Evolutionary conservation across 2,113 vertebrate species (phyloP).

Genomic region (Chaetops frenatus): DNA sequence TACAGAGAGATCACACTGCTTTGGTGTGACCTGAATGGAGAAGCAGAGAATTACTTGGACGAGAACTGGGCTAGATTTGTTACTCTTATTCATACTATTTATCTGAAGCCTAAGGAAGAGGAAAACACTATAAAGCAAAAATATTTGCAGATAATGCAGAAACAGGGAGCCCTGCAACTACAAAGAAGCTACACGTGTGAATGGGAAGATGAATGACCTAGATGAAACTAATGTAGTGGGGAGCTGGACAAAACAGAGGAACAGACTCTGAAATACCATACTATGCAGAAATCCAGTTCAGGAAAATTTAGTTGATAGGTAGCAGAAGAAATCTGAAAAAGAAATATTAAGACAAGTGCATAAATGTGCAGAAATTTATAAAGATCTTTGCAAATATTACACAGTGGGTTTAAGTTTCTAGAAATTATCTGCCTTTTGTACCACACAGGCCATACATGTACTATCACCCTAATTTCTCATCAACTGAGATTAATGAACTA

Average conservation of each 20-base stretch:
- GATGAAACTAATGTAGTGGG: slow-evolving; percentile 22
- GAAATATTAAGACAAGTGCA: not conserved
- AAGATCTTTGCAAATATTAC: slow-evolving; percentile 12
- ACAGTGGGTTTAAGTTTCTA: slow-evolving; percentile 19
- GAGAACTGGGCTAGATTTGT: not conserved
- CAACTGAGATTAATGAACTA: not conserved
- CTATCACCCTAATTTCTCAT: slow-evolving; percentile 24
- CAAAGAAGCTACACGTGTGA: not conserved
- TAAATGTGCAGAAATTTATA: not conserved
- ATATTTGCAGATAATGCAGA: slow-evolving; percentile 22
- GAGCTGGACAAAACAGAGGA: slow-evolving; percentile 1
- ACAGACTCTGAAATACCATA: not conserved
- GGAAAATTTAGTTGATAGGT: not conserved
- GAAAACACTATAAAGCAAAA: slow-evolving; percentile 23
- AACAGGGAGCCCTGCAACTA: not conserved
- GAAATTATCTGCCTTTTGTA: not conserved
- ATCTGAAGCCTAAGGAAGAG: not conserved
- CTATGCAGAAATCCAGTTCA: not conserved
- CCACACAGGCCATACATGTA: not conserved
- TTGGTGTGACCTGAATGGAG: not conserved
- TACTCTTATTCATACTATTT: not conserved
- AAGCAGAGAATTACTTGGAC: not conserved
- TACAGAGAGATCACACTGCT: not conserved
- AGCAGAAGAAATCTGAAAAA: not conserved
- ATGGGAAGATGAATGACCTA: slow-evolving; percentile 16